Evolutionary conservation across 2,888 invertebrate species (phyloP), one percentile per base, ranked within the genome.

Genomic region (Limnephilus marmoratus): DNA sequence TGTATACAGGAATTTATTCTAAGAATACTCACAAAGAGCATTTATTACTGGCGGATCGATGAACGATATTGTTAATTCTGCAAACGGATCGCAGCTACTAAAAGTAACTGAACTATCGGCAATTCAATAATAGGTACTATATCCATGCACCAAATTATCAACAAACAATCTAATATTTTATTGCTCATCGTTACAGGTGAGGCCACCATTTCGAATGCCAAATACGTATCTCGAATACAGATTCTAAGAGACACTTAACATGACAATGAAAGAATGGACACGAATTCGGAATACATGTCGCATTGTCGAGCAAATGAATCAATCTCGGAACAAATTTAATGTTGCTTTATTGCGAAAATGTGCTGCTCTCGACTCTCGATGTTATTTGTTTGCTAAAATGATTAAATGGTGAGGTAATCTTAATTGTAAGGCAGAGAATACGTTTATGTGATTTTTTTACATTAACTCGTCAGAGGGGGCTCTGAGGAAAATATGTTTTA

Each of bases 211-310:
- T n/a, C 13, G 86, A 29, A 86, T 29, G 45, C 45, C 13, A 49
- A 29, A 86, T 29, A 86, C 86, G 37, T 86, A 49, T 86, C 86
- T 45, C 45, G 45, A n/a, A n/a, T 37, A 41, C 85, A 41, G 4
- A 85, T 86, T 86, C 86, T 15, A 9, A 86, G 86, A 49, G 18
- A 9, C 15, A 86, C 4, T 86, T 86, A 86, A 86, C 86, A 86
- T 86, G 1, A 86, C 49, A 86, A 86, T 45, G 49, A 49, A 49
- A 45, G 45, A 86, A 86, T 45, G 86, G 86, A 86, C 49, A 45
- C 45, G 86, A 41, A 49, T 86, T 41, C 11, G 49, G 29, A 68
- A 68, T 68, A 68, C 68, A 68, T 68, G 68, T 68, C 68, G n/a
- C 24, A n/a, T 68, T 24, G 68, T 24, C 24, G 68, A 41, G 11